These are phyloP conservation scores for Callionymus lyra DNA, from an alignment of 2,113 vertebrate genomes.

Conservation along the genomic window DNA sequence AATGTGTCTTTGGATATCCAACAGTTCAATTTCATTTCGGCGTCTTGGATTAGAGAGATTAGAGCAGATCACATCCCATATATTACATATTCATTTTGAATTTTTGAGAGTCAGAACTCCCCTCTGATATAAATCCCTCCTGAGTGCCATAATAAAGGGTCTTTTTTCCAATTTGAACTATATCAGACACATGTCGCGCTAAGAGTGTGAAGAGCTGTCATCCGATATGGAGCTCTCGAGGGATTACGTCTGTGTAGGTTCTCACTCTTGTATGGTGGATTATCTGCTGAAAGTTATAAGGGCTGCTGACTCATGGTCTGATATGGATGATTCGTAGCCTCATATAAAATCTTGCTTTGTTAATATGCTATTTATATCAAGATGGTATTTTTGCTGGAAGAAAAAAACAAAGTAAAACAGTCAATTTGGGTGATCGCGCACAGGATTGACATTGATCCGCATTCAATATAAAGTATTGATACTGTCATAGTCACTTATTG, in stretches of 20 bases:
- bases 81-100: conserved; percentile 36
- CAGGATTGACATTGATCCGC: conserved; percentile 17
- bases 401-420: conserved; percentile 12
- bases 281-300: not conserved
- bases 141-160: not conserved
- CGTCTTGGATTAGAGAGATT: conserved; percentile 50
- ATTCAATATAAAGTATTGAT: not conserved
- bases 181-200: conserved; percentile 8
- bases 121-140: conserved; percentile 42
- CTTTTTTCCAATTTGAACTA: conserved; percentile 18
- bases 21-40: conserved; percentile 38
- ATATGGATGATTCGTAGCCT: not conserved
- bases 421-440: conserved; percentile 6
- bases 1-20: conserved; percentile 33
- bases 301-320: conserved; percentile 1
- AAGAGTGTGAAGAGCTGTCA: conserved; percentile 11
- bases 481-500: too few relatives aligned
- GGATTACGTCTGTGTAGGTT: not conserved
- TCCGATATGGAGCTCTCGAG: conserved; percentile 1
- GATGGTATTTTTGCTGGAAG: not conserved
- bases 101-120: conserved; percentile 28
- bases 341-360: not conserved
- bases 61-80: conserved; percentile 35
- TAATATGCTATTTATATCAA: not conserved
- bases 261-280: too few relatives aligned